These are phyloP conservation scores for Equus przewalskii DNA, from an alignment of 2,113 vertebrate species.

Conservation along the genomic window DNA sequence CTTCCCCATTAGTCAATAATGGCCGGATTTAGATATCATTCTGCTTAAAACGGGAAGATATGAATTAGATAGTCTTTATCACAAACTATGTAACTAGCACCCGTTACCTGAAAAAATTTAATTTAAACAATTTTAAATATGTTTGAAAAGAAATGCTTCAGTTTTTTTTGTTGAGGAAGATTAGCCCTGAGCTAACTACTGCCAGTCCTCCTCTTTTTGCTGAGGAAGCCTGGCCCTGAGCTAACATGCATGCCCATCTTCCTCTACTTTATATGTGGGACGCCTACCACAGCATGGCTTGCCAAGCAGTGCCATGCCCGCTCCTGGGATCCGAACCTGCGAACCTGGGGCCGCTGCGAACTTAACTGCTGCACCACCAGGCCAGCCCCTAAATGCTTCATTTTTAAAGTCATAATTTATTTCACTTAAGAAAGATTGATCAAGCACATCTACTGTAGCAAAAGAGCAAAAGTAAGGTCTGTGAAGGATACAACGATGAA, in stretches of 20 bases:
- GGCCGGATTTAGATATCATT: not conserved
- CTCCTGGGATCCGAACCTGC: too few species aligned
- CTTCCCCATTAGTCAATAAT: not conserved
- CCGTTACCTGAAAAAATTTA: not conserved
- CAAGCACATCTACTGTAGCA: not conserved
- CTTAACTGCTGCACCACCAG: too few species aligned
- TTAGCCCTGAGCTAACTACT: too few species aligned
- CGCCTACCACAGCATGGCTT: too few species aligned
- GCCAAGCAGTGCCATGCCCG: too few species aligned
- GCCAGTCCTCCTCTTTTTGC: too few species aligned
- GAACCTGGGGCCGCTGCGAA: too few species aligned
- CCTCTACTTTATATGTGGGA: too few species aligned
- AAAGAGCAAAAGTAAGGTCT: not conserved
- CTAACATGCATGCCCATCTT: too few species aligned
- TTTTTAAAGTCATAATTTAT: not conserved
- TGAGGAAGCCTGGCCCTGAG: too few species aligned
- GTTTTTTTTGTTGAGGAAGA: not conserved
- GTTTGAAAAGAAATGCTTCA: not conserved
- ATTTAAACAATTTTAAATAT: not conserved
- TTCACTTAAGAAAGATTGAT: not conserved
- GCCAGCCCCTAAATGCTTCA: not conserved
- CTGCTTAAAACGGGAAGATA: not conserved
- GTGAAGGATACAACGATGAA: not conserved
- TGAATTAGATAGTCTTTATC: not conserved
- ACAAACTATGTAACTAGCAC: not conserved